These are phyloP conservation scores for Myotis findleyi DNA, from an alignment of 2,797 vertebrate genomes.

Conservation along the genomic window DNA sequence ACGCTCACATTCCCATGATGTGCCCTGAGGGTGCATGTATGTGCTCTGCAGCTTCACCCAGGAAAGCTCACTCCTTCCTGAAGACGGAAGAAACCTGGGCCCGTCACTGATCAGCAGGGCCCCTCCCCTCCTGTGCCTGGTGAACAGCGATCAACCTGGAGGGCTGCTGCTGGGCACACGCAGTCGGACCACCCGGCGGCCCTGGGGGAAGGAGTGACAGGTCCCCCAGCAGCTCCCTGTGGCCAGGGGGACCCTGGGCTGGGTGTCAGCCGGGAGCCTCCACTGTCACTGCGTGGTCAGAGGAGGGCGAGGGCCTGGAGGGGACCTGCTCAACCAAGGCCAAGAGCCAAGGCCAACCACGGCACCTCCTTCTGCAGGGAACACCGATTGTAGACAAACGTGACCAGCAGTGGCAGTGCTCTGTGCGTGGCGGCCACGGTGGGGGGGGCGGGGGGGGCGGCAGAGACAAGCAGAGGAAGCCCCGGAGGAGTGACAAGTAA, in stretches of 20 bases:
- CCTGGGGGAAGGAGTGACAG: not conserved
- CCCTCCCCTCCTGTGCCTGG: not conserved
- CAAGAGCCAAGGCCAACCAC: not conserved
- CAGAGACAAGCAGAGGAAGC: not conserved
- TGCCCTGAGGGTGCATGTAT: not conserved
- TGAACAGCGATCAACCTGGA: not conserved
- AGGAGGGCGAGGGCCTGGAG: too few relatives aligned
- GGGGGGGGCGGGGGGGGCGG: not conserved
- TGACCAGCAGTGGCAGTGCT: not conserved
- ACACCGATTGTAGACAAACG: not conserved
- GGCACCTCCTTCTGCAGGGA: not conserved
- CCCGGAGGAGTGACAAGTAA: rapidly evolving
- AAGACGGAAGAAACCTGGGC: not conserved
- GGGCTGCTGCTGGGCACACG: not conserved
- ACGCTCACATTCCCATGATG: not conserved
- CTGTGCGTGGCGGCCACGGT: not conserved
- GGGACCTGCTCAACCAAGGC: not conserved
- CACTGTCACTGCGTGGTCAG: rapidly evolving
- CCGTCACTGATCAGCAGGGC: not conserved
- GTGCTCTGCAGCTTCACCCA: too few relatives aligned
- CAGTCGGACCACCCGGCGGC: not conserved
- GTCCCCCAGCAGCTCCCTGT: too few relatives aligned
- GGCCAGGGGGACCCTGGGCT: too few relatives aligned
- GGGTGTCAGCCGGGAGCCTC: not conserved
- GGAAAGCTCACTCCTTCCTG: not conserved